phyloP scores from a whole-genome alignment of 2,797 vertebrate species.

The Glossophaga mutica region DNA sequence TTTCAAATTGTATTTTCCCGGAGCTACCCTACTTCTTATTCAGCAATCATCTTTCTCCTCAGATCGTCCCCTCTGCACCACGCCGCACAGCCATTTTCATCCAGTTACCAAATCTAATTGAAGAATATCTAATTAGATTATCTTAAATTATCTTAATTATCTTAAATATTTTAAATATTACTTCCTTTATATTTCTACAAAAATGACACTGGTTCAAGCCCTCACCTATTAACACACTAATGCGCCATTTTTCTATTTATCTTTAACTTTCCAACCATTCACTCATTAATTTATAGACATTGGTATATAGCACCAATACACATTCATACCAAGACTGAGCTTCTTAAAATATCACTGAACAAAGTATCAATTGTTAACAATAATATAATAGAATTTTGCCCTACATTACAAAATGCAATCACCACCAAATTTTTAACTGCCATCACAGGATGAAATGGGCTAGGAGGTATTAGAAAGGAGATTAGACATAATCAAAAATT shows the following conservation, averaged over 20 bases:
- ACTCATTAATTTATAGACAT: background rate
- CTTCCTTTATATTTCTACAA: conserved; percentile 29
- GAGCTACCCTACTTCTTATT: conserved; percentile 25
- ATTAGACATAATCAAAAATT: background rate
- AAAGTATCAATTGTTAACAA: background rate
- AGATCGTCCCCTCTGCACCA: background rate
- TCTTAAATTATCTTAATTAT: background rate
- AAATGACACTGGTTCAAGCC: background rate
- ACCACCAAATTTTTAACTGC: background rate
- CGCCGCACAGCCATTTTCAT: background rate
- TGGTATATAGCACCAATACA: background rate
- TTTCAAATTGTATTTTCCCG: conserved; percentile 50
- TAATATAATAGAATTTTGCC: background rate
- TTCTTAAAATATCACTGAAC: background rate
- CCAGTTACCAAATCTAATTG: background rate
- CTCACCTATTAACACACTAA: background rate
- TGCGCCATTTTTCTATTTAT: background rate
- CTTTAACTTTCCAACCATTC: background rate
- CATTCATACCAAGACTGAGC: background rate
- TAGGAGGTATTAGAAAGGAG: background rate
- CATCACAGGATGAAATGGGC: background rate
- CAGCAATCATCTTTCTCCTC: background rate
- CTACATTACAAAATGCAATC: background rate
- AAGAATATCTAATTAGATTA: background rate
- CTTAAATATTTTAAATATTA: background rate